phyloP scores from a whole-genome alignment of 2,888 invertebrate genomes.

The Siphonodentalium dalli region DNA sequence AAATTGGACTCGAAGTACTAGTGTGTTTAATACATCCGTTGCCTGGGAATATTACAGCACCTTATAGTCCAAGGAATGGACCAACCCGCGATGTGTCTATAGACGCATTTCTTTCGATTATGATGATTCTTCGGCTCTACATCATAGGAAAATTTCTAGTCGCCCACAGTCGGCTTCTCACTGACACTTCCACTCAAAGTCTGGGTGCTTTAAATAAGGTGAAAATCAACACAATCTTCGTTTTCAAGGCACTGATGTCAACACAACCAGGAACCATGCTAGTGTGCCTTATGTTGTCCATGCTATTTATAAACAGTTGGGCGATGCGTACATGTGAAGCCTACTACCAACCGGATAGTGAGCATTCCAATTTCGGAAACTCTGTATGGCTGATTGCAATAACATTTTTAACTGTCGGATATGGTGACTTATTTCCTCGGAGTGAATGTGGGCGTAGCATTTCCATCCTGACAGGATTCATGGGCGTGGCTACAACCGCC shows the following conservation, averaged over 20 bases:
- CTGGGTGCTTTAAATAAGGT: conserved; percentile 51
- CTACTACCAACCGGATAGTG: conserved; percentile 38
- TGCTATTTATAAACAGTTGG: conserved; percentile 45
- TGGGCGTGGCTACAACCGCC: conserved; percentile 52
- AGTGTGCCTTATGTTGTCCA: conserved; percentile 39
- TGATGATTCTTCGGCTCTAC: conserved; percentile 47
- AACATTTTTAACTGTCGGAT: conserved; percentile 52
- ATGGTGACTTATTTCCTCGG: conserved; percentile 48
- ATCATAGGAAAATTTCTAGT: conserved; percentile 45
- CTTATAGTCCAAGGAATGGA: conserved; percentile 32
- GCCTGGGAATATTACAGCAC: conserved; percentile 36
- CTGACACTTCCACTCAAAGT: conserved; percentile 50
- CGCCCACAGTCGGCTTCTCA: conserved; percentile 42
- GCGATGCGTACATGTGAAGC: conserved; percentile 48
- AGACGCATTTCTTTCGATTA: conserved; percentile 45
- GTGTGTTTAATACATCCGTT: conserved; percentile 47
- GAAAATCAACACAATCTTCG: conserved; percentile 49
- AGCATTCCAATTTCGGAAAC: conserved; percentile 35
- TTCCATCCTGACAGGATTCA: conserved; percentile 45
- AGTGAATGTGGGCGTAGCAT: conserved; percentile 51
- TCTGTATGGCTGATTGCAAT: conserved; percentile 53
- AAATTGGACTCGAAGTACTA: conserved; percentile 37
- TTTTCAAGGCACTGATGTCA: conserved; percentile 53
- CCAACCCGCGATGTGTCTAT: conserved; percentile 34
- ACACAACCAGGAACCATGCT: conserved; percentile 47